phyloP scores from a whole-genome alignment of 2,888 invertebrate species.

The Amiota minor region DNA sequence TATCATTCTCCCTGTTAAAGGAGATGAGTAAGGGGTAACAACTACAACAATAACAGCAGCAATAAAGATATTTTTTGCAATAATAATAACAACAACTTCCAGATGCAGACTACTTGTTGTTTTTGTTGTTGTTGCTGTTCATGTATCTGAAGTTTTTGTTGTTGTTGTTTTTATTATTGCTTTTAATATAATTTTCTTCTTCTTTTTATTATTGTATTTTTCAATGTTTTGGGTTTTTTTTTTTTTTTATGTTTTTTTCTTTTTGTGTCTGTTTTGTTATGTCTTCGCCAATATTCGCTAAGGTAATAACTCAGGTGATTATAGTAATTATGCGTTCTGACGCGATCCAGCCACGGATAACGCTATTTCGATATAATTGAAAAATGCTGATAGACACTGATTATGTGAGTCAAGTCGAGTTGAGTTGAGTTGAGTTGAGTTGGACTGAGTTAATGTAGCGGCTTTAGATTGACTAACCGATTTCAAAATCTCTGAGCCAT shows the following conservation, averaged over 20 bases:
- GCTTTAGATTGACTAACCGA: conserved; percentile 41
- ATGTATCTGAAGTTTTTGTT: neutral
- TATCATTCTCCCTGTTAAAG: conserved; percentile 18
- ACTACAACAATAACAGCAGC: conserved; percentile 52
- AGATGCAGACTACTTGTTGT: neutral
- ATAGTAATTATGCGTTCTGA: conserved; percentile 74
- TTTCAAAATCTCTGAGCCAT: neutral
- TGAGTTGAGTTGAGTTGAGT: too few species aligned
- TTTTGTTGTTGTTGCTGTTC: neutral
- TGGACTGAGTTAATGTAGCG: conserved; percentile 24
- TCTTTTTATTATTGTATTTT: conserved; percentile 19
- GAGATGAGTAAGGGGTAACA: conserved; percentile 27
- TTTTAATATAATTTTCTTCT: conserved; percentile 44
- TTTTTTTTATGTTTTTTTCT: conserved; percentile 50
- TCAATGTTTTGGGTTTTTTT: conserved; percentile 40
- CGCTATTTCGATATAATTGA: conserved; percentile 74
- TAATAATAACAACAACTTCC: conserved; percentile 35
- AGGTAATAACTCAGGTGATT: conserved; percentile 75
- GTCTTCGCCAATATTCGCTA: conserved; percentile 69
- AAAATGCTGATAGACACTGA: conserved; percentile 75
- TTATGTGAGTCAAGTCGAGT: conserved; percentile 59
- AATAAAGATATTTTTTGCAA: conserved; percentile 34
- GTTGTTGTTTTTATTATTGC: conserved; percentile 24
- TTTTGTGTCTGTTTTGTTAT: conserved; percentile 46
- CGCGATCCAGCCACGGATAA: conserved; percentile 73